Evolutionary conservation across 2,113 vertebrate species (phyloP), one percentile per base, ranked within the genome.

Genomic region (Hippocampus zosterae): DNA sequence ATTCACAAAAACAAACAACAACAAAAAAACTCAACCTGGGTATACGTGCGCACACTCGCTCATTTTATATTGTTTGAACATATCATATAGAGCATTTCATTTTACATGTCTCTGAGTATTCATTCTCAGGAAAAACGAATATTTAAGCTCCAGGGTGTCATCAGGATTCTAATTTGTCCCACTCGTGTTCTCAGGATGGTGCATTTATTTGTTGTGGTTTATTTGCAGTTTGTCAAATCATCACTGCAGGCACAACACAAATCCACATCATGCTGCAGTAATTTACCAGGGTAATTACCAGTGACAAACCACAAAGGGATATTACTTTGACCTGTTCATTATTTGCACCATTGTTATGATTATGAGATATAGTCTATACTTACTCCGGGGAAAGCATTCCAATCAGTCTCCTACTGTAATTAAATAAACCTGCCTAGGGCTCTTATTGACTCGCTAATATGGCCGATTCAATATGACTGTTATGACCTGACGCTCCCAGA

Each of bases 291-390:
- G 44, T 78, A 80, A 87, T 88, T 88, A 85, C 72, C 78, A 66
- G 25, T 74, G 85, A 83, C 85, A 83, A 81, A 85, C 75, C 80
- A 70, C 85, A 74, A 37, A 71, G 89, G 89, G 88, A 92, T 92
- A 93, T 94, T 90, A 92, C 89, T 93, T 91, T 94, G 93, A 94
- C 93, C 92, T 90, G 89, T 88, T 92, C 84, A 93, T 95, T 91
- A 93, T 94, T 94, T 92, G 91, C 92, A 82, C 92, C 88, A 84
- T 92, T 93, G 91, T 94, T 93, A 94, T 94, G 95, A 95, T 94
- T 94, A 95, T 94, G 95, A 95, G 92, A 92, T 93, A 92, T 91
- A 90, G 90, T 87, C 82, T 73, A 82, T 84, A 93, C 85, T 91
- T 85, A 92, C 93, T 95, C 89, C 78, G 81, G 92, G 93, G 92